Evolutionary conservation across 2,113 vertebrate genomes (phyloP).

Genomic region (Psittacus erithacus): DNA sequence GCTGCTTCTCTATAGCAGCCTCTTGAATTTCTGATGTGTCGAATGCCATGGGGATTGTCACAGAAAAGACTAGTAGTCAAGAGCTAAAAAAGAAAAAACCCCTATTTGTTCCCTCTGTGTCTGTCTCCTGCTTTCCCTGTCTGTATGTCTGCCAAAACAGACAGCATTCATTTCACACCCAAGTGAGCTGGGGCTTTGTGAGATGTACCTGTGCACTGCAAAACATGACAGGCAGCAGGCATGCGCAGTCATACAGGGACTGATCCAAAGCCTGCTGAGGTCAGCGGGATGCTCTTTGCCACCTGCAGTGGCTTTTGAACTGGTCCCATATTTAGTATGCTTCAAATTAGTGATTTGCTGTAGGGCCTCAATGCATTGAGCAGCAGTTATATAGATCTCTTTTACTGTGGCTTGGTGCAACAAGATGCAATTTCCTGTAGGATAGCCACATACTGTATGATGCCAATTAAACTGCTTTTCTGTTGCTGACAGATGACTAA

Average conservation of each 20-base stretch:
- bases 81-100: neutral
- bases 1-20: neutral
- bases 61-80: neutral
- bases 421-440: neutral
- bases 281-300: neutral
- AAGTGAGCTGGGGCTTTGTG: neutral
- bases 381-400: neutral
- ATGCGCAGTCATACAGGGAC: accelerated
- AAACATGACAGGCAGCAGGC: neutral
- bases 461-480: neutral
- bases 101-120: neutral
- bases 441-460: neutral
- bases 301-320: neutral
- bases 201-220: neutral
- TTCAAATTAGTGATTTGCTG: neutral
- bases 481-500: neutral
- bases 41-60: neutral
- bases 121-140: neutral
- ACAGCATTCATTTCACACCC: neutral
- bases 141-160: neutral
- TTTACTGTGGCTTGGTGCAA: neutral
- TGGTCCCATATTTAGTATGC: neutral
- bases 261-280: neutral
- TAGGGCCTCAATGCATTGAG: neutral
- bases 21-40: neutral